These are phyloP conservation scores for Corvus moneduloides DNA, from an alignment of 2,113 vertebrate species.

Conservation along the genomic window DNA sequence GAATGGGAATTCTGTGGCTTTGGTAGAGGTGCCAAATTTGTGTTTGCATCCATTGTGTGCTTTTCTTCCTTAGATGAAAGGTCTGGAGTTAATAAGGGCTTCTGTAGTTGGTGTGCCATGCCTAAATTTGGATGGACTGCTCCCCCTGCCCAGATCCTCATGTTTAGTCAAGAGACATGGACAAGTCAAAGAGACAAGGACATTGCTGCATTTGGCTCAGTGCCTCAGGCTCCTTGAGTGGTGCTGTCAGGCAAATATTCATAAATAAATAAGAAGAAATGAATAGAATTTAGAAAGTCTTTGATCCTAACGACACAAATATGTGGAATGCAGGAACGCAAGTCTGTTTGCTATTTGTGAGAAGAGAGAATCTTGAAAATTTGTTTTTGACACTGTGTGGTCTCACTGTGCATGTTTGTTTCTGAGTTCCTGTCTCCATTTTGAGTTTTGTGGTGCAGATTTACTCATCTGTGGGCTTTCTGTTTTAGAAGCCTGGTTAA, in stretches of 20 bases:
- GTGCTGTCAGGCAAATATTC: conserved; percentile 2
- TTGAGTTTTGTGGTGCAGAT: background rate
- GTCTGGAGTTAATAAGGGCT: background rate
- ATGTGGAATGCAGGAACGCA: background rate
- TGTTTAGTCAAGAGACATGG: background rate
- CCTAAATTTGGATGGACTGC: background rate
- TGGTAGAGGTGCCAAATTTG: background rate
- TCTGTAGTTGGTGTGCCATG: background rate
- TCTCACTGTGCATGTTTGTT: background rate
- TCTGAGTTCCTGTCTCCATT: background rate
- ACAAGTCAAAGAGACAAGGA: background rate
- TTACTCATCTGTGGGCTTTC: background rate
- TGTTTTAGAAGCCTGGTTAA: background rate
- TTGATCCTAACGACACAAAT: background rate
- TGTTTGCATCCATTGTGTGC: background rate
- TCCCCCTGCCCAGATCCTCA: background rate
- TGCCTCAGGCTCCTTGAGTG: background rate
- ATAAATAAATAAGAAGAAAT: background rate
- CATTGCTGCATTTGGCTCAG: background rate
- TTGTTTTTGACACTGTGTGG: background rate
- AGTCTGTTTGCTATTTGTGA: conserved; percentile 9
- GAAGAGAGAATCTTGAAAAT: background rate
- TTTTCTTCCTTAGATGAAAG: background rate
- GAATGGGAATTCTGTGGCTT: background rate
- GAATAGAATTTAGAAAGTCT: background rate